A percentile compares a stretch with the other conserved stretches of the same genome.
These are phyloP conservation scores for Pitta sordida DNA, from an alignment of 2,113 vertebrate species.

Conservation along the genomic window DNA sequence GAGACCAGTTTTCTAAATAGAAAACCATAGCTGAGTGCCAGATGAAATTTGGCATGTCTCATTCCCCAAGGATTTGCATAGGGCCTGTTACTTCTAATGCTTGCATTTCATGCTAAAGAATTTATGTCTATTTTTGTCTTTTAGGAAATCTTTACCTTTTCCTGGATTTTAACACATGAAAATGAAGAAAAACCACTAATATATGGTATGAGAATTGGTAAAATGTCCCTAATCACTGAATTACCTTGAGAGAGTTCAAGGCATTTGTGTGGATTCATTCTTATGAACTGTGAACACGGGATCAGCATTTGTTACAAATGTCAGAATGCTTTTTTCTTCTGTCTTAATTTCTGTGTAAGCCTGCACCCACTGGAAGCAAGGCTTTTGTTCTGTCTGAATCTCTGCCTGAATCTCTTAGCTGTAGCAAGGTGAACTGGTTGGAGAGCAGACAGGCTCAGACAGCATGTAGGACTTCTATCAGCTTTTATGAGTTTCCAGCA, in stretches of 20 bases:
- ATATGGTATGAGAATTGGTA: background rate
- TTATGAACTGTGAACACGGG: background rate
- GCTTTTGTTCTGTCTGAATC: background rate
- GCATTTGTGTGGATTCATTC: background rate
- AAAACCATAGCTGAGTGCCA: background rate
- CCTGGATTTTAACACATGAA: slow-evolving; percentile 5
- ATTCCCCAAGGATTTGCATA: slow-evolving; percentile 8
- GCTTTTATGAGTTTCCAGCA: background rate
- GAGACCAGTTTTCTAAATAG: slow-evolving; percentile 28
- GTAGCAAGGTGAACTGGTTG: rapidly evolving
- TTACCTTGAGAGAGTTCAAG: background rate
- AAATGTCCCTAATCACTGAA: background rate
- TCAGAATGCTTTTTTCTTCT: background rate
- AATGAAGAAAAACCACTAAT: background rate
- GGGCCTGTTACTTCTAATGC: slow-evolving; percentile 34
- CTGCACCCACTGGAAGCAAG: background rate
- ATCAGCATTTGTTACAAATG: background rate
- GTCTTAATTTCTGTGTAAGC: background rate
- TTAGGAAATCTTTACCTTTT: slow-evolving; percentile 24
- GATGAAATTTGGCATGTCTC: slow-evolving; percentile 43
- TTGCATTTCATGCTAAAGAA: background rate
- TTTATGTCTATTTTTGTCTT: slow-evolving; percentile 13
- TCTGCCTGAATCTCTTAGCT: background rate
- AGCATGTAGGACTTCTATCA: background rate
- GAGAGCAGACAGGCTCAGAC: background rate